phyloP scores from a whole-genome alignment of 2,113 vertebrate genomes.

The Chloebia gouldiae region DNA sequence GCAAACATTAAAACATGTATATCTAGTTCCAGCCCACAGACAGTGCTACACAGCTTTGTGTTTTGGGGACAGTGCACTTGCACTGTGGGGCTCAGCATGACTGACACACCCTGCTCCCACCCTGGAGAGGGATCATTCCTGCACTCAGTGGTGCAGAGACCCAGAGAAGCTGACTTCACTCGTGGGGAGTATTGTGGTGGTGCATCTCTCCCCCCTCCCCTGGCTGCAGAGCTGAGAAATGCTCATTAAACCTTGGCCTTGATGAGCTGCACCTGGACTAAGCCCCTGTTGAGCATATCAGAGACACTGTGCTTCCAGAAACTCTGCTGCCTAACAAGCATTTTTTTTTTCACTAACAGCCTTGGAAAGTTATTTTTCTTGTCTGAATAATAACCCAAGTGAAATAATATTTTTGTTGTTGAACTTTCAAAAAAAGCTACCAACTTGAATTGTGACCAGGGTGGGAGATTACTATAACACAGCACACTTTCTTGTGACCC shows the following conservation, averaged over 20 bases:
- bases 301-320: background rate
- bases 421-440: background rate
- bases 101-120: background rate
- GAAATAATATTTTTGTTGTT: background rate
- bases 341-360: background rate
- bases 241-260: background rate
- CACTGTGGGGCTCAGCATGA: background rate
- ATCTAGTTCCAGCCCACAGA: background rate
- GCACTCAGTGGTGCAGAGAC: background rate
- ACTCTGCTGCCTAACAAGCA: background rate
- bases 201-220: background rate
- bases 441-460: no score
- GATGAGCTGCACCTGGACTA: background rate
- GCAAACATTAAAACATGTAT: background rate
- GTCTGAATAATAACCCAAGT: background rate
- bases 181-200: no score
- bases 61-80: background rate
- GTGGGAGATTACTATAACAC: background rate
- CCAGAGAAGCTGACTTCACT: background rate
- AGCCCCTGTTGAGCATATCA: background rate
- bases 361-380: background rate
- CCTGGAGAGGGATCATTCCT: background rate
- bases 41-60: background rate
- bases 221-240: background rate
- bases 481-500: background rate